Evolutionary conservation across 2,888 invertebrate genomes (phyloP), one percentile per base, ranked within the genome.

Genomic region (Sacculina carcini): DNA sequence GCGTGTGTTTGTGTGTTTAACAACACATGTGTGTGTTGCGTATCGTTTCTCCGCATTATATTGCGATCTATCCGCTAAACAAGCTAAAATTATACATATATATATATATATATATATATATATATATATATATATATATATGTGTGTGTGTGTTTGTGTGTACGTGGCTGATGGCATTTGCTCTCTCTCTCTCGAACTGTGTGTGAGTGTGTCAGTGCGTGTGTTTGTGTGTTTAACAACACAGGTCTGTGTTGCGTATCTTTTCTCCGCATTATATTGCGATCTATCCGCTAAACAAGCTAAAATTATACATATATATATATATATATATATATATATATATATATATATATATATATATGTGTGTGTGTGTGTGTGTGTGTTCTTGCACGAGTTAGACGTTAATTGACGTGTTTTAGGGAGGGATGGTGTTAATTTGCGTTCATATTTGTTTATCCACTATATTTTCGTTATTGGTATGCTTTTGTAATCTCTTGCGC

Each of bases 251-350:
- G 29, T n/a, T n/a, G n/a, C n/a, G n/a, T n/a, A n/a, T n/a, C n/a
- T n/a, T n/a, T n/a, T n/a, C n/a, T n/a, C n/a, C n/a, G n/a, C n/a
- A n/a, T n/a, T n/a, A n/a, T n/a, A n/a, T n/a, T n/a, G n/a, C n/a
- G n/a, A n/a, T n/a, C n/a, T n/a, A n/a, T n/a, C n/a, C n/a, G n/a
- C n/a, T n/a, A n/a, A n/a, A n/a, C n/a, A n/a, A n/a, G n/a, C n/a
- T n/a, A n/a, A n/a, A n/a, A n/a, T n/a, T n/a, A n/a, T 23, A 21
- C 47, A n/a, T 28, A 36, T 36, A 36, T 53, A 48, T 5, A 34
- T 51, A 12, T 51, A 14, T 51, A 16, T 28, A 24, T 10, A 7
- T 50, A 28, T 16, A n/a, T 49, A 23, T 49, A 16, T n/a, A 51
- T 44, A 19, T 44, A 19, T 44, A 19, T 44, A 19, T n/a, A 16